A percentile compares a stretch with the other conserved stretches of the same genome.
Conservation (phyloP, 2,113 vertebrate genomes). For the Cavia porcellus region DNA sequence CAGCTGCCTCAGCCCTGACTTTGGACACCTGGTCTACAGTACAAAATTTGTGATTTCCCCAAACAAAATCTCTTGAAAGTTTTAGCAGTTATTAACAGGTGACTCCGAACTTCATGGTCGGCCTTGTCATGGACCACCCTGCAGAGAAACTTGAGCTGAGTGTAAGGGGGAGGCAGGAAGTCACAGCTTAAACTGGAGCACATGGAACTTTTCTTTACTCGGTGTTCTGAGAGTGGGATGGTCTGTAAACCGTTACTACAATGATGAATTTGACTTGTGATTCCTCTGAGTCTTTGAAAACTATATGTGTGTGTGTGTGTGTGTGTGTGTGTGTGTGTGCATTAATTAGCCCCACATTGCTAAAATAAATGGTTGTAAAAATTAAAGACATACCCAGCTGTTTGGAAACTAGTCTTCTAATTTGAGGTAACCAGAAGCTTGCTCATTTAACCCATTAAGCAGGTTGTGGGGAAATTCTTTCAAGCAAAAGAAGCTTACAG, state of each 20-base stretch:
- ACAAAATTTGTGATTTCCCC: background rate
- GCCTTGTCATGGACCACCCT: accelerated
- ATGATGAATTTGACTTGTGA: background rate
- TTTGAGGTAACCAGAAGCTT: background rate
- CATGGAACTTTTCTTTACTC: background rate
- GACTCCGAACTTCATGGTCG: background rate
- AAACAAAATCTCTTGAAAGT: background rate
- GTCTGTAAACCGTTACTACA: background rate
- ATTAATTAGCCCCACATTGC: background rate
- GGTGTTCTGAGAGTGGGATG: background rate
- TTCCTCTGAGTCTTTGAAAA: background rate
- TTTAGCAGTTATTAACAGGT: background rate
- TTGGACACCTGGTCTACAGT: background rate
- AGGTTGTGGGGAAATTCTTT: background rate
- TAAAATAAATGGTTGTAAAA: background rate
- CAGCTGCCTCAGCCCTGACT: background rate
- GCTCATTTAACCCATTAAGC: background rate
- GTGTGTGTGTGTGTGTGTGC: no score
- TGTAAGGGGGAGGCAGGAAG: background rate
- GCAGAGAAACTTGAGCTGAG: background rate
- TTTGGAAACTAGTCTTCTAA: background rate
- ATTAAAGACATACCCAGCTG: background rate
- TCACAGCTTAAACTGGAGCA: accelerated
- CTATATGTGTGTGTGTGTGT: background rate
- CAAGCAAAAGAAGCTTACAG: background rate